Percentiles rank a stretch among this genome's conserved stretches.
Evolutionary conservation across 2,888 invertebrate species (phyloP).

Genomic region (Chirona hameri): DNA sequence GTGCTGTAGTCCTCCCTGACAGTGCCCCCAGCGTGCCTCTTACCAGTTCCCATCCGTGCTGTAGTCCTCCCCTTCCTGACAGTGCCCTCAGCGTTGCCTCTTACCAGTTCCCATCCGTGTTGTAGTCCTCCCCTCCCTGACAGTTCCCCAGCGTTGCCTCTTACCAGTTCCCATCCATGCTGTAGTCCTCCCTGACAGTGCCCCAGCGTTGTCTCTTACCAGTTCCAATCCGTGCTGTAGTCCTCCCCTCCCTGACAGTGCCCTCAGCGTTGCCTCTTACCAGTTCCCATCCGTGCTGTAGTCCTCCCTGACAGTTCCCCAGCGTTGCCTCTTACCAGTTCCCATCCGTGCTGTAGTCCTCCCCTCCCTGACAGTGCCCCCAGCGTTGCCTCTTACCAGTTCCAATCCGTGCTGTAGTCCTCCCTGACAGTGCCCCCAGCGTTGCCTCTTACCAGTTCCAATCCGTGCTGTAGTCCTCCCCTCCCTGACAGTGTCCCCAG

Average conservation of each 20-base stretch:
- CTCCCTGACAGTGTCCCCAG: conserved; percentile 49
- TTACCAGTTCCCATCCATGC: conserved; percentile 42
- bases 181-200: conserved; percentile 48
- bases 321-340: conserved; percentile 41
- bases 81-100: too few relatives aligned
- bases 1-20: conserved; percentile 47
- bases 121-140: conserved; percentile 48
- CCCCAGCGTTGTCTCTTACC: conserved; percentile 48
- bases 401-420: conserved; percentile 46
- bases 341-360: conserved; percentile 46
- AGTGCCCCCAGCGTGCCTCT: conserved; percentile 48
- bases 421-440: conserved; percentile 50
- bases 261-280: too few relatives aligned
- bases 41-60: conserved; percentile 43
- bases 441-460: conserved; percentile 41
- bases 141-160: conserved; percentile 50
- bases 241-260: conserved; percentile 49
- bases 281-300: conserved; percentile 44
- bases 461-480: conserved; percentile 46
- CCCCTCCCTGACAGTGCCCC: conserved; percentile 49
- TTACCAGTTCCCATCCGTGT: conserved; percentile 42
- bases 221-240: conserved; percentile 45
- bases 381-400: too few relatives aligned
- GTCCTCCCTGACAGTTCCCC: conserved; percentile 49
- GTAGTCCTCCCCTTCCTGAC: conserved; percentile 48